A percentile compares a stretch with the other conserved stretches of the same genome.
phyloP scores from a whole-genome alignment of 64 coral and sea anemone genomes.

The Stichodactyla mertensii region DNA sequence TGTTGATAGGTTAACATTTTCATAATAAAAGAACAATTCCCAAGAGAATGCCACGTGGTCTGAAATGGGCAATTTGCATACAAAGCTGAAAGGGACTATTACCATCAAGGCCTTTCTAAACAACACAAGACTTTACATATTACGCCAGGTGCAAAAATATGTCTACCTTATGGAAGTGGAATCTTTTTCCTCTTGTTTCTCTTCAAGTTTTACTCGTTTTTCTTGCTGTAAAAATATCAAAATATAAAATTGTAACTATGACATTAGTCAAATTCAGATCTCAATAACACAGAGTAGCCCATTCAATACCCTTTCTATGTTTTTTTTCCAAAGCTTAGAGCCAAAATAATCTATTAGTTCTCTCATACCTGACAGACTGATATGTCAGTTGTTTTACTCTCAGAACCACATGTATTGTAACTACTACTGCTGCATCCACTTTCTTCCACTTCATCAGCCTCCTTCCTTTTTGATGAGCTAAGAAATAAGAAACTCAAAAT shows the following conservation, averaged over 20 bases:
- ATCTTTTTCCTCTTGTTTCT: constrained; percentile 3
- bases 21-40: too few species aligned
- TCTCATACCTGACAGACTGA: neutral
- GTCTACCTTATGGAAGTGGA: neutral
- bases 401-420: neutral
- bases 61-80: too few species aligned
- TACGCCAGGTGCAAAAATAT: neutral
- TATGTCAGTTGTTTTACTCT: neutral
- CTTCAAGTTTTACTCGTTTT: constrained; percentile 23
- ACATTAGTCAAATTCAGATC: neutral
- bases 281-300: too few species aligned
- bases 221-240: constrained; percentile 13
- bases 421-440: neutral
- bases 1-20: too few species aligned
- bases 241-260: neutral
- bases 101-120: too few species aligned
- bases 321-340: too few species aligned
- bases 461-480: constrained; percentile 48
- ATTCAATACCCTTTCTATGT: too few species aligned
- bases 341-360: too few species aligned
- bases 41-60: too few species aligned
- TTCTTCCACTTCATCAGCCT: constrained; percentile 1
- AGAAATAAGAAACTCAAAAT: neutral
- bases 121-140: too few species aligned
- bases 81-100: too few species aligned